Percentiles rank a stretch among this genome's conserved stretches.
phyloP scores from a whole-genome alignment of 2,113 vertebrate species.

The Takifugu flavidus region DNA sequence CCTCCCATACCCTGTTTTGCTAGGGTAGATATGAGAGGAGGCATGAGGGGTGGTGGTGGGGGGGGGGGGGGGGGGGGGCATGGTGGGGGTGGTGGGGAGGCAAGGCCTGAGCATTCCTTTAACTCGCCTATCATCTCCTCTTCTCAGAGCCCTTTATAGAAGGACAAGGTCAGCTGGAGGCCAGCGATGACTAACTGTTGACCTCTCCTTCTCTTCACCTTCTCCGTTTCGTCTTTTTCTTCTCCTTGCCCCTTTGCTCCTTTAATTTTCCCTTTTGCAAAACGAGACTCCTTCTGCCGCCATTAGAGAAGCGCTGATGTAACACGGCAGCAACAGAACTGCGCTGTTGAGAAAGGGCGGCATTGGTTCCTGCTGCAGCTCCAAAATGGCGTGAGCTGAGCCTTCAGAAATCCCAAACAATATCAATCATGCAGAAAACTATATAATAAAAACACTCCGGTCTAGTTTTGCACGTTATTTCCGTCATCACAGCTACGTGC shows the following conservation, averaged over 20 bases:
- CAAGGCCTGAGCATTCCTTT: constrained; percentile 80
- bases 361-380: constrained; percentile 10
- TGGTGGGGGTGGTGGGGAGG: constrained; percentile 43
- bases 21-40: constrained; percentile 79
- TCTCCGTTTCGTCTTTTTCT: constrained; percentile 6
- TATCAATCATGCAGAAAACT: too few species aligned
- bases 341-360: constrained; percentile 13
- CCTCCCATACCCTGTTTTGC: constrained; percentile 75
- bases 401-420: too few species aligned
- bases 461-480: too few species aligned
- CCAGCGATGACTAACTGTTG: constrained; percentile 82
- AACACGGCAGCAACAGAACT: constrained; percentile 32
- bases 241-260: constrained; percentile 9
- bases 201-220: constrained; percentile 69
- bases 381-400: too few species aligned
- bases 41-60: constrained; percentile 40
- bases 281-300: constrained; percentile 5
- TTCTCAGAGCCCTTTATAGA: constrained; percentile 77
- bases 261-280: background rate
- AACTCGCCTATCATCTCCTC: constrained; percentile 70
- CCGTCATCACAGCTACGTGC: too few species aligned
- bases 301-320: constrained; percentile 16
- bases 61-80: constrained; percentile 30
- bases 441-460: too few species aligned
- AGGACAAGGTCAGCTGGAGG: constrained; percentile 84